Conservation (phyloP, 2,888 invertebrate genomes). For the Watsonalla binaria region DNA sequence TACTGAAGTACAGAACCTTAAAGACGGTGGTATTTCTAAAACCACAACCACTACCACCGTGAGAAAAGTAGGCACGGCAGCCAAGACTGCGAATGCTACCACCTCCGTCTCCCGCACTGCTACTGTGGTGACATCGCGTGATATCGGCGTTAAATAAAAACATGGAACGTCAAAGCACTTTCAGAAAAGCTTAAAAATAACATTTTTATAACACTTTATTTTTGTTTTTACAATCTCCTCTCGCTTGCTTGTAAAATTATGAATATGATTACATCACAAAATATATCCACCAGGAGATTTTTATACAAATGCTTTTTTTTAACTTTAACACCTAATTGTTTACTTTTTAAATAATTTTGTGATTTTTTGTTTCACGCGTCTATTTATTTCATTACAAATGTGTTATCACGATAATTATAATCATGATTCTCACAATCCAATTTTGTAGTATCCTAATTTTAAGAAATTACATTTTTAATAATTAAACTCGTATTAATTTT, state of each 20-base stretch:
- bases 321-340: too few relatives aligned
- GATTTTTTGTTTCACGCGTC: not conserved
- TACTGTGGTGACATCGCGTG: slow-evolving; percentile 61
- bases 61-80: slow-evolving; percentile 58
- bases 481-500: slow-evolving; percentile 1
- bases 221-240: too few relatives aligned
- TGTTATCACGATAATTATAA: slow-evolving; percentile 5
- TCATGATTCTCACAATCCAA: slow-evolving; percentile 5
- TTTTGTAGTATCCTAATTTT: slow-evolving; percentile 9
- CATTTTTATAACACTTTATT: too few relatives aligned
- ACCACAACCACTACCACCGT: slow-evolving; percentile 68
- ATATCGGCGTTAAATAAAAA: slow-evolving; percentile 62
- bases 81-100: slow-evolving; percentile 56
- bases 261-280: too few relatives aligned
- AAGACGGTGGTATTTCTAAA: slow-evolving; percentile 60
- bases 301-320: too few relatives aligned
- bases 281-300: too few relatives aligned
- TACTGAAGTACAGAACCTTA: slow-evolving; percentile 58
- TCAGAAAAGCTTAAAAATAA: too few relatives aligned
- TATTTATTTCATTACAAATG: not conserved
- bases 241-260: too few relatives aligned
- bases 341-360: not conserved
- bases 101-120: slow-evolving; percentile 56
- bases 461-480: slow-evolving; percentile 2
- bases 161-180: not conserved